phyloP scores from a whole-genome alignment of 2,113 vertebrate genomes.

The Monarcha castaneiventris region DNA sequence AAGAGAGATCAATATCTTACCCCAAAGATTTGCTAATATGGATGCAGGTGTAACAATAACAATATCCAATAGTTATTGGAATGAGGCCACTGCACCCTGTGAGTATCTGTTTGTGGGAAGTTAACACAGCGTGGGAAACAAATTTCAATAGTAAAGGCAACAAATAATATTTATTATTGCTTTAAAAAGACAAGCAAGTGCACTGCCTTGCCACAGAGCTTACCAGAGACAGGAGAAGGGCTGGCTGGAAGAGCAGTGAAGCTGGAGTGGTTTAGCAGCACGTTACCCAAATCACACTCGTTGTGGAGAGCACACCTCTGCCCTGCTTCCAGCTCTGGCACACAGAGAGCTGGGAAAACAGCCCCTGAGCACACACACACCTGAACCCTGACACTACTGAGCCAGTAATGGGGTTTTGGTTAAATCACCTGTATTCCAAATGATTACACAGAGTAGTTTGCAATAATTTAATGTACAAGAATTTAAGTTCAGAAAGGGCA shows the following conservation, averaged over 20 bases:
- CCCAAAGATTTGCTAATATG: not conserved
- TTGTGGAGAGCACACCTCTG: not conserved
- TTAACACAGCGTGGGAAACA: not conserved
- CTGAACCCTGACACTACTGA: not conserved
- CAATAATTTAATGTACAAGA: not conserved
- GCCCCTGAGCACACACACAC: not conserved
- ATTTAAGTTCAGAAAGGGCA: not conserved
- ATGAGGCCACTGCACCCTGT: not conserved
- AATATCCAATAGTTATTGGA: not conserved
- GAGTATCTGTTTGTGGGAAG: fast-evolving
- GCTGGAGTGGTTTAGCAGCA: not conserved
- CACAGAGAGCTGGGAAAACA: not conserved
- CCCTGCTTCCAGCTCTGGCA: not conserved
- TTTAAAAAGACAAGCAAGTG: not conserved
- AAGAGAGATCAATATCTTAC: not conserved
- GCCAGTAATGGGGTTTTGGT: not conserved
- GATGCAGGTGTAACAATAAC: not conserved
- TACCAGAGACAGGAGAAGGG: not conserved
- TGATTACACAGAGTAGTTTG: not conserved
- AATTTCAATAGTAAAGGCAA: not conserved
- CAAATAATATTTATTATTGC: not conserved
- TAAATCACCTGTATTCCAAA: not conserved
- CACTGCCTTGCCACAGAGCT: not conserved
- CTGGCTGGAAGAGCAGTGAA: not conserved
- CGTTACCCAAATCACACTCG: not conserved